Conservation (phyloP, 2,113 vertebrate genomes). For the Desmodus rotundus region DNA sequence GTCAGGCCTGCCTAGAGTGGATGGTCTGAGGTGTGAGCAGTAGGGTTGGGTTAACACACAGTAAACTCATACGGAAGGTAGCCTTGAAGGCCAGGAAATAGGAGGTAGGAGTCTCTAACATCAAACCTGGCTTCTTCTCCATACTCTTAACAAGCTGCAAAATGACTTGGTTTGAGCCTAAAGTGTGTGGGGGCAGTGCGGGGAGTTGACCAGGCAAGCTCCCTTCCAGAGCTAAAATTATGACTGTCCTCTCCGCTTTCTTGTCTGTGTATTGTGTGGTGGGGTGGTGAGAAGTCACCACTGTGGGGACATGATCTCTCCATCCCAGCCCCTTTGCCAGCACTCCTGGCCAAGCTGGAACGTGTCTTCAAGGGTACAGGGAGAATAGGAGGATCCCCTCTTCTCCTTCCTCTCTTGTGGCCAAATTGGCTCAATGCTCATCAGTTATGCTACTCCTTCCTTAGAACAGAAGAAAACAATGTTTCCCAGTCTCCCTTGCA, state of each 20-base stretch:
- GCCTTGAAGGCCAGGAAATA: not conserved
- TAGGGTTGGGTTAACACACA: not conserved
- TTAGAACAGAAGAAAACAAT: not conserved
- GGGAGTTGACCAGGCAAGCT: not conserved
- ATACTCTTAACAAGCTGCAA: not conserved
- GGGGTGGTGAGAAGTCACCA: not conserved
- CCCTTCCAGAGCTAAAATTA: not conserved
- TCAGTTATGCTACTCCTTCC: not conserved
- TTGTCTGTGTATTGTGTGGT: not conserved
- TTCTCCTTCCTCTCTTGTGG: not conserved
- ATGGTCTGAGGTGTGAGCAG: not conserved
- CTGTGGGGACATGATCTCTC: not conserved
- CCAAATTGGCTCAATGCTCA: not conserved
- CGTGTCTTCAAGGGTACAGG: not conserved
- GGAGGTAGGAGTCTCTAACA: not conserved
- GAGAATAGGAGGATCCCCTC: rapidly evolving
- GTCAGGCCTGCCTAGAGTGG: not conserved
- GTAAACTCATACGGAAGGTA: not conserved
- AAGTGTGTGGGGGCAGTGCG: not conserved
- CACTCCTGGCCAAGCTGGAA: not conserved
- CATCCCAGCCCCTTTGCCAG: not conserved
- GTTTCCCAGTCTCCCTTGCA: not conserved
- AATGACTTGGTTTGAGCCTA: not conserved
- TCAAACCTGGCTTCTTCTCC: not conserved
- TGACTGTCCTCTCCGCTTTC: not conserved